Evolutionary conservation across 2,888 invertebrate species (phyloP).

Genomic region (Euspilapteryx auroguttella): DNA sequence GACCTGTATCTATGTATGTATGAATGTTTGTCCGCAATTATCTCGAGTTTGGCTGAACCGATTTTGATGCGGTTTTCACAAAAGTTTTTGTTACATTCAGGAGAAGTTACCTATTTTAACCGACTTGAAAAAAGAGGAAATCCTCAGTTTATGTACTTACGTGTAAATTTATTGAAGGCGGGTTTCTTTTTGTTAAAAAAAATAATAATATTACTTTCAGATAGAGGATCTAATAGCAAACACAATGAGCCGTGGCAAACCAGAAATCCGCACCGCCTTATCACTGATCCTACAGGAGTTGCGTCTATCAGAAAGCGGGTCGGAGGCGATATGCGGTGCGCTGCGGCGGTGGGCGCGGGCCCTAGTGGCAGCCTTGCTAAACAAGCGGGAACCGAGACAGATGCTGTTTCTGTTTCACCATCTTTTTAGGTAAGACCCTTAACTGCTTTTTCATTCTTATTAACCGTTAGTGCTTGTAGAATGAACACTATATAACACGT

Average conservation of each 20-base stretch:
- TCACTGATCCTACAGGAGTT: slow-evolving; percentile 27
- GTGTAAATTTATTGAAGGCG: too few relatives aligned
- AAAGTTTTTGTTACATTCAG: too few relatives aligned
- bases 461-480: too few relatives aligned
- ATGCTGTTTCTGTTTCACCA: slow-evolving; percentile 35
- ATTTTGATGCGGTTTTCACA: too few relatives aligned
- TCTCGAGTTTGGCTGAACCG: too few relatives aligned
- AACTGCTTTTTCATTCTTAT: background rate
- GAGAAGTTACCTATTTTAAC: too few relatives aligned
- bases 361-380: slow-evolving; percentile 22
- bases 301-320: slow-evolving; percentile 24
- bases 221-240: slow-evolving; percentile 38
- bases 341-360: slow-evolving; percentile 37
- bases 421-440: slow-evolving; percentile 24
- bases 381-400: slow-evolving; percentile 24
- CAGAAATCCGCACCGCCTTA: slow-evolving; percentile 29
- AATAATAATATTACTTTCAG: slow-evolving; percentile 13
- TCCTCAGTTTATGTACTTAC: too few relatives aligned
- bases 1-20: too few relatives aligned
- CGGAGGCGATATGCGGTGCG: slow-evolving; percentile 16
- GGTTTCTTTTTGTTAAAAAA: too few relatives aligned
- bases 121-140: too few relatives aligned
- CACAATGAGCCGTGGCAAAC: slow-evolving; percentile 19
- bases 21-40: too few relatives aligned
- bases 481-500: too few relatives aligned